Evolutionary conservation across 2,888 invertebrate species (phyloP).

Genomic region (Leptopterna dolabrata): DNA sequence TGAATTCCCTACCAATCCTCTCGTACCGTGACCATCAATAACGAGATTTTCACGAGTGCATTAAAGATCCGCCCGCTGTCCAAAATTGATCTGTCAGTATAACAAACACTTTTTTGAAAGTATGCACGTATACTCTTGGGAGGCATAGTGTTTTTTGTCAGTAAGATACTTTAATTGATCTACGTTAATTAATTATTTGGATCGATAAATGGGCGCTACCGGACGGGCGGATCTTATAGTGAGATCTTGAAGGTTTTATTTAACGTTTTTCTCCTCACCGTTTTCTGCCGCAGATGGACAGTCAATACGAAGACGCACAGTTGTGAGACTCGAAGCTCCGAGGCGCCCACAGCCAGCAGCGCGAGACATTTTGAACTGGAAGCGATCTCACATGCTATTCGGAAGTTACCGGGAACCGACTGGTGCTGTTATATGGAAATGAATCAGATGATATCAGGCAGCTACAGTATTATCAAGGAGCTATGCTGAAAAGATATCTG

Average conservation of each 20-base stretch:
- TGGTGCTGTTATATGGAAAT: too few species aligned
- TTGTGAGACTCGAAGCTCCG: constrained; percentile 46
- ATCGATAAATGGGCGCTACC: constrained; percentile 22
- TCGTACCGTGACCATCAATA: background rate
- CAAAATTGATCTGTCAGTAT: background rate
- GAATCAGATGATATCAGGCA: too few species aligned
- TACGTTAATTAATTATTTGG: background rate
- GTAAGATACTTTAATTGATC: background rate
- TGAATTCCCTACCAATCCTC: too few species aligned
- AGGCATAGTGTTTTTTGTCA: constrained; percentile 47
- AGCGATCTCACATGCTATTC: background rate
- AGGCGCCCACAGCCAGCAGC: background rate
- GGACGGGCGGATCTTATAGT: constrained; percentile 57
- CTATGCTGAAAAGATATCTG: too few species aligned
- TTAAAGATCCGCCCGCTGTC: constrained; percentile 19
- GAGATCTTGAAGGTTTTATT: constrained; percentile 12
- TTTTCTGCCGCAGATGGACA: constrained; percentile 58
- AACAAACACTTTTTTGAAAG: background rate
- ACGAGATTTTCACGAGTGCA: constrained; percentile 31
- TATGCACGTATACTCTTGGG: constrained; percentile 53
- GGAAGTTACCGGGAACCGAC: too few species aligned
- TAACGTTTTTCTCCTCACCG: constrained; percentile 28
- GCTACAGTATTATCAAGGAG: too few species aligned
- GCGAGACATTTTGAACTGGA: background rate
- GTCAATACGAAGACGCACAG: constrained; percentile 58